These are phyloP conservation scores for Opisthograptis luteolata DNA, from an alignment of 2,888 invertebrate species.

Conservation along the genomic window DNA sequence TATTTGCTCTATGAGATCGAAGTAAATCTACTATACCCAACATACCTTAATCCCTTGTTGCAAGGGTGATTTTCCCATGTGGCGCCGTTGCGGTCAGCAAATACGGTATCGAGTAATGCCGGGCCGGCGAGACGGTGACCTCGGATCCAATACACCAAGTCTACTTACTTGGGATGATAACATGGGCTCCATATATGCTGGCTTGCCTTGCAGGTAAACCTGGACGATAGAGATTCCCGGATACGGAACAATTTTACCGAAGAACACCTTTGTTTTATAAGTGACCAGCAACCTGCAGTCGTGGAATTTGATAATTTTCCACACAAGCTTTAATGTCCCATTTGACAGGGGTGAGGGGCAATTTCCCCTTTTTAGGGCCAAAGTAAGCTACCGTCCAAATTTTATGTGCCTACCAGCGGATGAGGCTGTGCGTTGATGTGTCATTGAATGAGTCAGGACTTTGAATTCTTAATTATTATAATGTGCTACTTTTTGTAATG, in stretches of 20 bases:
- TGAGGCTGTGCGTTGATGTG: too few relatives aligned
- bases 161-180: constrained; percentile 35
- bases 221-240: constrained; percentile 7
- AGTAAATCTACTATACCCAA: constrained; percentile 17
- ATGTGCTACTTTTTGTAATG: too few relatives aligned
- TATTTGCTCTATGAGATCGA: constrained; percentile 68
- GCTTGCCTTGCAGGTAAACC: constrained; percentile 13
- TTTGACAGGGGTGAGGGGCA: too few relatives aligned
- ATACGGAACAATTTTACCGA: constrained; percentile 5
- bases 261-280: too few relatives aligned
- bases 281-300: too few relatives aligned
- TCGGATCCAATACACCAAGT: constrained; percentile 35
- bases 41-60: constrained; percentile 26
- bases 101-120: constrained; percentile 57
- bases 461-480: too few relatives aligned
- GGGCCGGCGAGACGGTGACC: constrained; percentile 35
- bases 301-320: too few relatives aligned
- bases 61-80: constrained; percentile 35
- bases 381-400: too few relatives aligned
- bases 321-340: too few relatives aligned
- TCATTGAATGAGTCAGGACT: too few relatives aligned
- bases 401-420: too few relatives aligned
- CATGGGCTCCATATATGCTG: constrained; percentile 18
- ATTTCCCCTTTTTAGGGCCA: too few relatives aligned
- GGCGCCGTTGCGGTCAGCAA: constrained; percentile 63